A percentile compares a stretch with the other conserved stretches of the same genome.
Evolutionary conservation across 2,888 invertebrate species (phyloP).

Genomic region (Scrobipalpa atriplicella): DNA sequence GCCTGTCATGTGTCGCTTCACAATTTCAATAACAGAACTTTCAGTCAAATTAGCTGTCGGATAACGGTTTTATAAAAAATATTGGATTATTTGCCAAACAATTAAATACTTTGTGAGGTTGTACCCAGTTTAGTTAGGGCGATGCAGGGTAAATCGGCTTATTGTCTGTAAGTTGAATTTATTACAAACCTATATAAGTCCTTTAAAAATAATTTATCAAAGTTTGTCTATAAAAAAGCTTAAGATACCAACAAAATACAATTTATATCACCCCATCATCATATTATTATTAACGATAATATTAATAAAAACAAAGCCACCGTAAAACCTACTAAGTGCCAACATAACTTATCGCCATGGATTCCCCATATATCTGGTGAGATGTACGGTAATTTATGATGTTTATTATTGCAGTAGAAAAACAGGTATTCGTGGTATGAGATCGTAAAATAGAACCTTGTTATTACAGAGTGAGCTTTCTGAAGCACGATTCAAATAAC

Average conservation of each 20-base stretch:
- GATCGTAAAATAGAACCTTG: constrained; percentile 17
- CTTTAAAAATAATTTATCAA: no score
- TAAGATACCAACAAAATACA: background rate
- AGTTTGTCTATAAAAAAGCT: background rate
- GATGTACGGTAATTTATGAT: constrained; percentile 27
- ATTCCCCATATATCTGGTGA: constrained; percentile 18
- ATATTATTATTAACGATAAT: background rate
- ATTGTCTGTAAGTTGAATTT: no score
- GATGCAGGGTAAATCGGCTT: no score
- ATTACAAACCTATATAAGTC: no score
- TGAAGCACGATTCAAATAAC: background rate
- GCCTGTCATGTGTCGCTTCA: no score
- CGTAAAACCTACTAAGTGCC: constrained; percentile 22
- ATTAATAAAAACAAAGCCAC: constrained; percentile 10
- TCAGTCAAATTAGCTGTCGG: no score
- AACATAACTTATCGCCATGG: constrained; percentile 18
- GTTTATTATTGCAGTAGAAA: constrained; percentile 26
- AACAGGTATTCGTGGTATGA: constrained; percentile 19
- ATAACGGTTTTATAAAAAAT: no score
- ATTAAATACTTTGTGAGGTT: no score
- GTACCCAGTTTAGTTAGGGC: no score
- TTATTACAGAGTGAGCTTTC: constrained; percentile 18
- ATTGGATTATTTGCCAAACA: no score
- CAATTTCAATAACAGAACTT: no score
- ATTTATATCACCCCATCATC: background rate